Conservation (phyloP, 2,797 vertebrate species). For the Characodon lateralis region DNA sequence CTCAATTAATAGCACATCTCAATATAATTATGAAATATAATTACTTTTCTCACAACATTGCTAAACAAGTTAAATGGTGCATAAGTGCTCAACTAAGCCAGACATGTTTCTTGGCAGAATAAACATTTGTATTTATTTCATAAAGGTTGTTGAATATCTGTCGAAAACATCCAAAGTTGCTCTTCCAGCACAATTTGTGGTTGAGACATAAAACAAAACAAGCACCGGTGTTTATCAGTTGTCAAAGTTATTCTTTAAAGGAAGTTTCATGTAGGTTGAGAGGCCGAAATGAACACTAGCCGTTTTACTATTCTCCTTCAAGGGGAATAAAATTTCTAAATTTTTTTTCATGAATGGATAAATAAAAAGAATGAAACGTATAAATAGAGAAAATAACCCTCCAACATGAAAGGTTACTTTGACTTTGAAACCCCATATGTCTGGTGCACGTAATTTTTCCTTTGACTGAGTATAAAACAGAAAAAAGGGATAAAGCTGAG, state of each 20-base stretch:
- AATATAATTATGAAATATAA: constrained; percentile 12
- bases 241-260: constrained; percentile 14
- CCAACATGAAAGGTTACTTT: neutral
- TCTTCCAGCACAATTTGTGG: constrained; percentile 36
- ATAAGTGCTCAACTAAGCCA: constrained; percentile 14
- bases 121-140: constrained; percentile 26
- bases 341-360: neutral
- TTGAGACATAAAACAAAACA: constrained; percentile 42
- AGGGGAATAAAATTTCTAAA: neutral
- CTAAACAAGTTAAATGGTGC: constrained; percentile 22
- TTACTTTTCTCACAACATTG: neutral
- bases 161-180: constrained; percentile 40
- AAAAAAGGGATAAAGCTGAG: neutral
- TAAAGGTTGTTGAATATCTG: constrained; percentile 31
- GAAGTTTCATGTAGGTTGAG: constrained; percentile 32
- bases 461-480: neutral
- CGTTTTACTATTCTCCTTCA: neutral
- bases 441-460: neutral
- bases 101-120: constrained; percentile 17
- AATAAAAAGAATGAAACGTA: neutral
- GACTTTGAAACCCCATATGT: neutral
- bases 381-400: neutral
- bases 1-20: constrained; percentile 15
- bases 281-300: constrained; percentile 23
- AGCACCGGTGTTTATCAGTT: constrained; percentile 33